Evolutionary conservation across 1,140 invertebrate species (phyloP), one percentile per base, ranked within the genome.

Genomic region (Semibalanus balanoides): DNA sequence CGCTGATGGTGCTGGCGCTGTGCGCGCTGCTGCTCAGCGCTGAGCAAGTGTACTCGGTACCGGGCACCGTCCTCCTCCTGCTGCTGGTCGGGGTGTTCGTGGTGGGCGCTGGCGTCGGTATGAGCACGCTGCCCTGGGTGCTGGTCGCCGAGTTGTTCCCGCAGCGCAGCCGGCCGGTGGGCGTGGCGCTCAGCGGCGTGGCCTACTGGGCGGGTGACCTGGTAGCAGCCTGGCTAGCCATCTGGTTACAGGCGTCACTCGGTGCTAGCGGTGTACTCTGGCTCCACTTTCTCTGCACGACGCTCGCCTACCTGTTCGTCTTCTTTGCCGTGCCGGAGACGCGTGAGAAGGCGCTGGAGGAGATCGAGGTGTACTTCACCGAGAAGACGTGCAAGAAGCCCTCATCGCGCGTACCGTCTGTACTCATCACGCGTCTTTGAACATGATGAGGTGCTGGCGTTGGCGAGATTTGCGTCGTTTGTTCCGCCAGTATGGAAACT

Each of bases 1-100:
- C 69, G n/a, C 69, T 70, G 69, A 70, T 70, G 69, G n/a, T 25
- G n/a, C 69, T 70, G 69, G 69, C 69, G 69, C 69, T 70, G 69
- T 70, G 69, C 69, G 69, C 69, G 25, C n/a, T 70, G 69, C 69
- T 70, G 3, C 69, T 70, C 25, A 27, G 25, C 69, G 7, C 25
- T 25, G 69, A 70, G 69, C 69, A 70, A 25, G 69, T 28, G n/a
- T 70, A 25, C n/a, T 14, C 9, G 9, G 7, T 3, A 3, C 9
- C n/a, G 9, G 69, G 69, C 69, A 70, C 69, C 22, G n/a, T 7
- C 7, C 5, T 70, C 3, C 69, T 70, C 3, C 69, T 70, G n/a
- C n/a, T n/a, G n/a, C n/a, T n/a, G n/a, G n/a, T n/a, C n/a, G n/a
- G n/a, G n/a, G 43, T 64, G 43, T 64, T 11, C 43, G 43, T 64